phyloP scores from a whole-genome alignment of 1,140 invertebrate species.

The Luehdorfia chinensis region DNA sequence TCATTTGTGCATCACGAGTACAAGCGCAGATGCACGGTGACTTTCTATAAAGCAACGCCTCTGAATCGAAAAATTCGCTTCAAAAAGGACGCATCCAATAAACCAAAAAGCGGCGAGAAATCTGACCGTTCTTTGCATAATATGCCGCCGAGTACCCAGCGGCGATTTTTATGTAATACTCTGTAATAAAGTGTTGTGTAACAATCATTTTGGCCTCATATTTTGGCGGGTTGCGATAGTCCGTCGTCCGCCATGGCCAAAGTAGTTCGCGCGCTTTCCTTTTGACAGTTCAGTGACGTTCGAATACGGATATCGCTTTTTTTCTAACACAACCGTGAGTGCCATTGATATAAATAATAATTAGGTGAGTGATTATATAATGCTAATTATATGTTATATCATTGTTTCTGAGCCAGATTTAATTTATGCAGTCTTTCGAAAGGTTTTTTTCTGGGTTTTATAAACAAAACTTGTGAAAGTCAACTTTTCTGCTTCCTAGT shows the following conservation, averaged over 20 bases:
- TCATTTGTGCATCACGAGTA: conserved; percentile 13
- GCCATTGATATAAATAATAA: conserved; percentile 26
- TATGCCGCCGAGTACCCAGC: conserved; percentile 44
- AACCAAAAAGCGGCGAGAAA: conserved; percentile 44
- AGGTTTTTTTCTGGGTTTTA: conserved; percentile 35
- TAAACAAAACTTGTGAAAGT: conserved; percentile 36
- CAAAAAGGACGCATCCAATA: conserved; percentile 35
- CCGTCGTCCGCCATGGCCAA: conserved; percentile 43
- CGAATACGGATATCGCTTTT: conserved; percentile 21
- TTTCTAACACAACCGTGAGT: conserved; percentile 25
- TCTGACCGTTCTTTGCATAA: conserved; percentile 58
- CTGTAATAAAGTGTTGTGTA: conserved; percentile 60
- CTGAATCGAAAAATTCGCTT: conserved; percentile 19
- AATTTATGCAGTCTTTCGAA: conserved; percentile 31
- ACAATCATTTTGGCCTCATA: conserved; percentile 67
- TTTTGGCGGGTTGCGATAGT: conserved; percentile 62
- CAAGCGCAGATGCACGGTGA: conserved; percentile 8
- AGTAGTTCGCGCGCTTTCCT: conserved; percentile 48
- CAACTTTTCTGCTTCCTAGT: conserved; percentile 22
- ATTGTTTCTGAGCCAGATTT: conserved; percentile 24
- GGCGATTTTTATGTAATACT: conserved; percentile 70
- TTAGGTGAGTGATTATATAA: conserved; percentile 33
- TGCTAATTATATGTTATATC: conserved; percentile 28
- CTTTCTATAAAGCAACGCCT: not conserved
- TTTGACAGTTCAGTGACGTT: conserved; percentile 37